Conservation (phyloP, 2,888 invertebrate species). For the Parnassius smintheus region DNA sequence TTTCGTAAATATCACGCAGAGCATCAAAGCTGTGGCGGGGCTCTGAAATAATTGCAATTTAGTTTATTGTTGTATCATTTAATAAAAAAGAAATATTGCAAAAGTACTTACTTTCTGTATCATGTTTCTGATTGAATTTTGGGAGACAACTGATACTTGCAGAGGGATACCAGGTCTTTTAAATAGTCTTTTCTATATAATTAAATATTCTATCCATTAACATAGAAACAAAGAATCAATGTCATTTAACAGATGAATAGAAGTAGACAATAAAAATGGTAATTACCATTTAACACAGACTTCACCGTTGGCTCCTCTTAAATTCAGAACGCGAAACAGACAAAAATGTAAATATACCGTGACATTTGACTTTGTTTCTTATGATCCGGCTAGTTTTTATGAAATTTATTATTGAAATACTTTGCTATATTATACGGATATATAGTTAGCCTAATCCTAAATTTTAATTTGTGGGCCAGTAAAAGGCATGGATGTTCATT, state of each 20-base stretch:
- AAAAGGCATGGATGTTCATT: too few relatives aligned
- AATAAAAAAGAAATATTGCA: background rate
- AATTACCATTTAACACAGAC: slow-evolving; percentile 68
- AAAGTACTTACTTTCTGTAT: slow-evolving; percentile 63
- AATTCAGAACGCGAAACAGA: slow-evolving; percentile 66
- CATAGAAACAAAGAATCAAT: slow-evolving; percentile 77
- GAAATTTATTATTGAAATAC: background rate
- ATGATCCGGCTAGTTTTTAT: slow-evolving; percentile 4
- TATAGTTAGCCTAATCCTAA: background rate
- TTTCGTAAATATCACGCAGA: slow-evolving; percentile 40
- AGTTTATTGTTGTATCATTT: background rate
- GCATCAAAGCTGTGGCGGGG: slow-evolving; percentile 34
- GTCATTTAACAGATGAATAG: slow-evolving; percentile 72
- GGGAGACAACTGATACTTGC: slow-evolving; percentile 70
- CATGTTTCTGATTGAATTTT: slow-evolving; percentile 70
- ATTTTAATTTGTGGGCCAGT: too few relatives aligned
- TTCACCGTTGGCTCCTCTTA: slow-evolving; percentile 48
- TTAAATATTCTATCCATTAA: slow-evolving; percentile 75
- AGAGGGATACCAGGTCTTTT: slow-evolving; percentile 61
- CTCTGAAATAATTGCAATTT: slow-evolving; percentile 47
- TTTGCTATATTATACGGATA: background rate
- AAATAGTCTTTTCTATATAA: slow-evolving; percentile 65
- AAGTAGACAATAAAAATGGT: slow-evolving; percentile 72
- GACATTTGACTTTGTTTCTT: slow-evolving; percentile 56
- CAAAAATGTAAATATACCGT: slow-evolving; percentile 60